These are phyloP conservation scores for Calycopis cecrops DNA, from an alignment of 1,140 invertebrate genomes.

Conservation along the genomic window DNA sequence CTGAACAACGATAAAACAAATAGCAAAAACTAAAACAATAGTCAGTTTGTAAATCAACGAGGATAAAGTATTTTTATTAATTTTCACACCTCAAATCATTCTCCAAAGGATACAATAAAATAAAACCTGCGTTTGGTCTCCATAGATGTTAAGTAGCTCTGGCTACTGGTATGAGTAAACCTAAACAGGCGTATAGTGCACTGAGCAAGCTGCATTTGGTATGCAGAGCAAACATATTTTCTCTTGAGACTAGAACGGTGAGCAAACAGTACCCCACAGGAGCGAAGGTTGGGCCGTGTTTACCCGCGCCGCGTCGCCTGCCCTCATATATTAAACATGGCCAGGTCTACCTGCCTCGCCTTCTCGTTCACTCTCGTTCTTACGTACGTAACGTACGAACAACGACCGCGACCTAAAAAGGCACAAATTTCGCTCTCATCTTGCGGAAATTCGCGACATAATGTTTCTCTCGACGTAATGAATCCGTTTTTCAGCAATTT, in stretches of 20 bases:
- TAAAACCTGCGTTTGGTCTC: not conserved
- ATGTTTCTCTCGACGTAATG: constrained; percentile 51
- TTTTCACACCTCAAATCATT: too few relatives aligned
- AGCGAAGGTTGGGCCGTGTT: constrained; percentile 59
- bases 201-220: constrained; percentile 49
- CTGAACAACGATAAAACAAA: too few relatives aligned
- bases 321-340: constrained; percentile 72
- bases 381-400: constrained; percentile 19
- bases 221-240: constrained; percentile 71
- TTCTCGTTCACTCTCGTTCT: constrained; percentile 23
- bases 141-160: constrained; percentile 41
- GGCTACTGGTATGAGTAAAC: constrained; percentile 62
- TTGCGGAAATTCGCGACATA: constrained; percentile 33
- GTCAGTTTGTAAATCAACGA: too few relatives aligned
- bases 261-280: constrained; percentile 62
- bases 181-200: constrained; percentile 48
- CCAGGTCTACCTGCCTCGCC: constrained; percentile 52
- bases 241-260: constrained; percentile 65
- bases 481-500: constrained; percentile 70
- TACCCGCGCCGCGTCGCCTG: constrained; percentile 64
- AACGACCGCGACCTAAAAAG: constrained; percentile 24
- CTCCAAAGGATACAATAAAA: too few relatives aligned
- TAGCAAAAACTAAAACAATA: too few relatives aligned
- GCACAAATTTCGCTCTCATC: constrained; percentile 31
- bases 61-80: too few relatives aligned